A percentile compares a stretch with the other conserved stretches of the same genome.
Conservation (phyloP, 30 jellyfish, hydroid and myxozoan species). For the Hydractinia symbiolongicarpus region DNA sequence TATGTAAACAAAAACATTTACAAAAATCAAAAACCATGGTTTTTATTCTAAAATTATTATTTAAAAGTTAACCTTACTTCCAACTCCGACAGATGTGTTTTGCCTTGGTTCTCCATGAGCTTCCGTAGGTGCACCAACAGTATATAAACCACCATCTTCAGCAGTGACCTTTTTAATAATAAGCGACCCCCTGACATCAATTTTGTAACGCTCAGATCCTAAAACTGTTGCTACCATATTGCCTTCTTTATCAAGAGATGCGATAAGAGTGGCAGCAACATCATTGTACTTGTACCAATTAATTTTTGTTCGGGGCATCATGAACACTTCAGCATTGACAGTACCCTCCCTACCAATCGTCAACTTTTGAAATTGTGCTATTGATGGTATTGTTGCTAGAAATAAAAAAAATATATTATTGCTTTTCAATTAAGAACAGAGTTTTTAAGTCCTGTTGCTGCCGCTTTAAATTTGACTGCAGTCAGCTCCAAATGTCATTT, state of each 20-base stretch:
- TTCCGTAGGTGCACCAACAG: background rate
- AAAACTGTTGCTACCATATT: background rate
- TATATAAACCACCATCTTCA: slow-evolving; percentile 7
- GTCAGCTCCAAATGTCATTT: too few relatives aligned
- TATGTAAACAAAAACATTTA: too few relatives aligned
- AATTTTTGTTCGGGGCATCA: background rate
- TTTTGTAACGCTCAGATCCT: slow-evolving; percentile 1
- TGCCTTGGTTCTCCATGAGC: background rate
- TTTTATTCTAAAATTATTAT: too few relatives aligned
- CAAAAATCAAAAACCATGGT: too few relatives aligned
- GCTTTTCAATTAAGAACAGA: background rate
- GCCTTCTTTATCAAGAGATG: background rate
- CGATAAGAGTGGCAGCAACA: background rate
- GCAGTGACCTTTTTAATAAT: background rate
- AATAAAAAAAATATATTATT: background rate
- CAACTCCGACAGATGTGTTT: background rate
- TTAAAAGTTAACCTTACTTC: background rate
- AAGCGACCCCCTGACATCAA: slow-evolving; percentile 1
- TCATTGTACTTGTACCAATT: slow-evolving; percentile 2
- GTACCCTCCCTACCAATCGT: background rate
- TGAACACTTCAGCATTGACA: background rate
- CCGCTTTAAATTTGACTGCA: too few relatives aligned
- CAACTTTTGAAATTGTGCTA: background rate
- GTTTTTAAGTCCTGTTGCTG: too few relatives aligned
- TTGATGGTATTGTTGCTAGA: background rate